Conservation (phyloP, 2,797 vertebrate genomes). For the Gila robusta region DNA sequence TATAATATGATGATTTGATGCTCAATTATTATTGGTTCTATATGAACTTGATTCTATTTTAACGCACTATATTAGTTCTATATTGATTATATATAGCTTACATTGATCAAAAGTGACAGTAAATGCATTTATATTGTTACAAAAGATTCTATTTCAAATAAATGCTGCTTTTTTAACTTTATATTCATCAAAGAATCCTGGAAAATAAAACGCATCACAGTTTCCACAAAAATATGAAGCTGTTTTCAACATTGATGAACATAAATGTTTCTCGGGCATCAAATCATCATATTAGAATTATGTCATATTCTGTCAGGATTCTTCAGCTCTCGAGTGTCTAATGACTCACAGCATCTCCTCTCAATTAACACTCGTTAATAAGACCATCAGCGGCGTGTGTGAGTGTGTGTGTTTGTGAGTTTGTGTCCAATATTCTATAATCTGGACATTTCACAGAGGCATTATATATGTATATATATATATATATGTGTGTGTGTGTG, state of each 20-base stretch:
- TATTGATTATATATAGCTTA: too few relatives aligned
- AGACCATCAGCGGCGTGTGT: too few relatives aligned
- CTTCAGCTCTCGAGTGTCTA: background rate
- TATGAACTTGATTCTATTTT: too few relatives aligned
- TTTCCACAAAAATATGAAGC: background rate
- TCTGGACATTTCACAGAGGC: background rate
- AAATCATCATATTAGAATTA: too few relatives aligned
- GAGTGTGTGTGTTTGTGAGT: too few relatives aligned
- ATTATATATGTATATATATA: background rate
- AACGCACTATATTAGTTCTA: too few relatives aligned
- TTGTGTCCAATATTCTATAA: background rate
- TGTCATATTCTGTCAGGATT: too few relatives aligned
- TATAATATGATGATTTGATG: background rate
- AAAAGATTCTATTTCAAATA: background rate
- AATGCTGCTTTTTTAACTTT: background rate
- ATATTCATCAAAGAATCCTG: background rate
- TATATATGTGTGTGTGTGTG: background rate
- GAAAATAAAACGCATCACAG: background rate
- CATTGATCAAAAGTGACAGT: background rate
- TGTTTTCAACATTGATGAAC: background rate
- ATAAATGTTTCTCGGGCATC: too few relatives aligned
- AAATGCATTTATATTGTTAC: background rate
- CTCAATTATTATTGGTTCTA: too few relatives aligned
- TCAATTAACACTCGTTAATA: slow-evolving; percentile 14
- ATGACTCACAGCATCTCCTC: slow-evolving; percentile 6